Conservation (phyloP, 53 echinoderm and acorn worm genomes). For the Antedon mediterranea region DNA sequence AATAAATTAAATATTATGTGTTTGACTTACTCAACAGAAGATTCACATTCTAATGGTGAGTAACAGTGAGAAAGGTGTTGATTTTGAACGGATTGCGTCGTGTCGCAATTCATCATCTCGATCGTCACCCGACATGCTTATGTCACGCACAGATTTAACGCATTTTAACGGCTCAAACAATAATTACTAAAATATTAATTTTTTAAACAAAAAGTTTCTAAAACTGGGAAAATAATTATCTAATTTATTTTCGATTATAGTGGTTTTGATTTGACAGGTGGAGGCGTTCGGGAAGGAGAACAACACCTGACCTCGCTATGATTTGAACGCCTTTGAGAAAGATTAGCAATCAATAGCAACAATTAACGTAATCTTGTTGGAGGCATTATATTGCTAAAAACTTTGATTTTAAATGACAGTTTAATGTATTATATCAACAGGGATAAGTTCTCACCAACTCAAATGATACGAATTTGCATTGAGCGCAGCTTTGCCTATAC, state of each 20-base stretch:
- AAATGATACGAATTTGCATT: too few relatives aligned
- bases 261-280: background rate
- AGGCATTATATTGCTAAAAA: background rate
- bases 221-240: background rate
- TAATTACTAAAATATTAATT: background rate
- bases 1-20: constrained; percentile 1
- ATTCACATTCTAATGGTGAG: background rate
- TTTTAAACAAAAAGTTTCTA: background rate
- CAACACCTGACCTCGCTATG: background rate
- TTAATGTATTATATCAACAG: too few relatives aligned
- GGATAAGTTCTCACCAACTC: too few relatives aligned
- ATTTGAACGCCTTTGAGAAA: background rate
- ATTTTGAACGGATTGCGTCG: background rate
- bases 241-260: background rate
- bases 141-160: background rate
- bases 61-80: background rate
- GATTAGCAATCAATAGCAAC: background rate
- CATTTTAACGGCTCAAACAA: background rate
- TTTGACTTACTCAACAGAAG: background rate
- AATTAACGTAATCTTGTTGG: background rate
- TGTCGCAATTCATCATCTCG: background rate
- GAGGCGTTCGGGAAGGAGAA: background rate
- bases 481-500: too few relatives aligned
- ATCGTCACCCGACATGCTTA: background rate
- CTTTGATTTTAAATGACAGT: background rate